Percentiles rank a stretch among this genome's conserved stretches.
These are phyloP conservation scores for Dendrolimus punctatus DNA, from an alignment of 1,140 invertebrate species.

Conservation along the genomic window DNA sequence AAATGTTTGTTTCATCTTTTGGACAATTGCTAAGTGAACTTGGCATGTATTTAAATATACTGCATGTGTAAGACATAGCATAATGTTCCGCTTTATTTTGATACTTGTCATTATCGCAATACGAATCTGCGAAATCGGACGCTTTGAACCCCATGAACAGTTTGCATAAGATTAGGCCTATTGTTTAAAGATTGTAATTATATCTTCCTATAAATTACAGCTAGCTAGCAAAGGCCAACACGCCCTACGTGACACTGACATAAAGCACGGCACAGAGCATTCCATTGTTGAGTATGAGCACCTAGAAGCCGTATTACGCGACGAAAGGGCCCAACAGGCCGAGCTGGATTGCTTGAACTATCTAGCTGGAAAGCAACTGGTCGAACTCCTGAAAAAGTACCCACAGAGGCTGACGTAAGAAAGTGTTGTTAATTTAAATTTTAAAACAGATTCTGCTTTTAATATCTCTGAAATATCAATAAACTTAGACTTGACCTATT, in stretches of 20 bases:
- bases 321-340: conserved; percentile 49
- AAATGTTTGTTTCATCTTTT: too few species aligned
- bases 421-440: background rate
- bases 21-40: too few species aligned
- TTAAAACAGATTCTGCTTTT: background rate
- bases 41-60: too few species aligned
- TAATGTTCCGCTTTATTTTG: too few species aligned
- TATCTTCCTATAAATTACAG: conserved; percentile 16
- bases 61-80: too few species aligned
- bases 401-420: conserved; percentile 54
- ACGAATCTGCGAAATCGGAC: too few species aligned
- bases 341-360: conserved; percentile 61
- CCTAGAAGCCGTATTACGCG: conserved; percentile 36
- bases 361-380: conserved; percentile 51
- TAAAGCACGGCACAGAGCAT: conserved; percentile 37
- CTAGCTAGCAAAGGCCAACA: conserved; percentile 58
- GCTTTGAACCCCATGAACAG: too few species aligned
- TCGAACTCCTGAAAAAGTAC: conserved; percentile 54
- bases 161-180: too few species aligned
- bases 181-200: background rate
- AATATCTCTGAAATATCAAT: too few species aligned
- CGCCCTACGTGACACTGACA: conserved; percentile 34
- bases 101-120: too few species aligned
- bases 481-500: too few species aligned
- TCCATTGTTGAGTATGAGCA: conserved; percentile 55